Conservation (phyloP, 2,797 vertebrate species). For the Sus cebifrons region DNA sequence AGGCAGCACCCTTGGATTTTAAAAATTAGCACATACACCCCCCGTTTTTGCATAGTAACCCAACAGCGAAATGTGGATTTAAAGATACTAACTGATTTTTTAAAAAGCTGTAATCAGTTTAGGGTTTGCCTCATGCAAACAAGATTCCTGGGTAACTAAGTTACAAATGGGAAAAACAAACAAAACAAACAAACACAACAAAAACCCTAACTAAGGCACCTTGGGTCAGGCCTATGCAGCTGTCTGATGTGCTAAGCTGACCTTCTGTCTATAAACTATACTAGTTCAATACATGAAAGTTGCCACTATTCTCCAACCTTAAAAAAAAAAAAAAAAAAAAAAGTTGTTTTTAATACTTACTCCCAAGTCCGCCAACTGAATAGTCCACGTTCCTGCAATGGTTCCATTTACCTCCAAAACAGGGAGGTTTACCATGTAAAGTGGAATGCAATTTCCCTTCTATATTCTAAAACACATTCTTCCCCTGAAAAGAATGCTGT, state of each 20-base stretch:
- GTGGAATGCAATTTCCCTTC: conserved; percentile 86
- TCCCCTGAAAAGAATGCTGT: conserved; percentile 77
- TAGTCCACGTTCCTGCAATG: conserved; percentile 82
- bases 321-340: conserved; percentile 80
- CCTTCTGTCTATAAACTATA: conserved; percentile 89
- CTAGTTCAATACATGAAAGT: conserved; percentile 88
- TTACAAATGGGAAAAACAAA: conserved; percentile 82
- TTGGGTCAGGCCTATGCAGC: conserved; percentile 88
- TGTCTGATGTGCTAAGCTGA: conserved; percentile 88
- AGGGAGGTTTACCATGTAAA: conserved; percentile 85
- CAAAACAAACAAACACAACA: conserved; percentile 62
- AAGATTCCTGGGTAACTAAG: conserved; percentile 78
- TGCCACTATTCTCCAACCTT: conserved; percentile 87
- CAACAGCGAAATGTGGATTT: conserved; percentile 88
- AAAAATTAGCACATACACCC: conserved; percentile 82
- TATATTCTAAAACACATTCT: conserved; percentile 85
- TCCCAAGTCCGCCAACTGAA: conserved; percentile 85
- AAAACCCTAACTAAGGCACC: conserved; percentile 87
- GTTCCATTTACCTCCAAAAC: conserved; percentile 84
- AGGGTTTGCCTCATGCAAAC: conserved; percentile 82
- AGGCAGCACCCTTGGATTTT: conserved; percentile 86
- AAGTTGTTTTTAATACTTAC: conserved; percentile 87
- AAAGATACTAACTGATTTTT: conserved; percentile 88
- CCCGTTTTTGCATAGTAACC: conserved; percentile 87
- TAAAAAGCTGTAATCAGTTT: conserved; percentile 87